Evolutionary conservation across 1,140 invertebrate genomes (phyloP), one percentile per base, ranked within the genome.

Genomic region (Trichomalopsis sarcophagae): DNA sequence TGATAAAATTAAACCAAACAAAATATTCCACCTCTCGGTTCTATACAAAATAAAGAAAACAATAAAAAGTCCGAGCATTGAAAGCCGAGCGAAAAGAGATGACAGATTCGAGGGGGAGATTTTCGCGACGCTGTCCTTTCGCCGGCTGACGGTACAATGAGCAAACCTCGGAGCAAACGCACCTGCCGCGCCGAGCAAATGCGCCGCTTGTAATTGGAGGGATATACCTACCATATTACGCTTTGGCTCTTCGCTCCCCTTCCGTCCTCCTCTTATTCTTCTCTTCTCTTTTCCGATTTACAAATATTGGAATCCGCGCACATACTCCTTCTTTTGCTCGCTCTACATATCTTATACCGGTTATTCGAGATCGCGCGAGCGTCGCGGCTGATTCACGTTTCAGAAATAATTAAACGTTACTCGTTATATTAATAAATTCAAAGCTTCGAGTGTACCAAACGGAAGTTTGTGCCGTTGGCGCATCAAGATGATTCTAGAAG

Each of bases 51-150:
- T 55, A 17, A 55, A 55, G 4, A 6, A 11, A 47, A 36, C 55
- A 21, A n/a, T 30, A 23, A 23, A 27, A 10, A 77, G 36, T 11
- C 1, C 9, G 36, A 11, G 55, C 27, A 30, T 30, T n/a, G 74
- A 68, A 66, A 62, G 74, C n/a, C 47, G 75, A 40, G 71, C 44
- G 47, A 30, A 17, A 44, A 71, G 55, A 77, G 55, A 83, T 83
- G 81, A 83, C 81, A 83, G 81, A 83, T 83, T 77, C 75, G 44
- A 77, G 75, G 75, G 75, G 40, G 47, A 77, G 75, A 77, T 77
- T 55, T 77, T 77, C 62, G 21, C 33, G 76, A 50, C 79, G 21
- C 44, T 9, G 81, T 68, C 36, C 71, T 82, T 74, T 44, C 80
- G 44, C 6, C 47, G 73, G 2, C 62, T 82, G 81, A 82, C 81